Percentiles rank a stretch among this genome's conserved stretches.
Evolutionary conservation across 2,888 invertebrate species (phyloP).

Genomic region (Sarcophaga carnaria): DNA sequence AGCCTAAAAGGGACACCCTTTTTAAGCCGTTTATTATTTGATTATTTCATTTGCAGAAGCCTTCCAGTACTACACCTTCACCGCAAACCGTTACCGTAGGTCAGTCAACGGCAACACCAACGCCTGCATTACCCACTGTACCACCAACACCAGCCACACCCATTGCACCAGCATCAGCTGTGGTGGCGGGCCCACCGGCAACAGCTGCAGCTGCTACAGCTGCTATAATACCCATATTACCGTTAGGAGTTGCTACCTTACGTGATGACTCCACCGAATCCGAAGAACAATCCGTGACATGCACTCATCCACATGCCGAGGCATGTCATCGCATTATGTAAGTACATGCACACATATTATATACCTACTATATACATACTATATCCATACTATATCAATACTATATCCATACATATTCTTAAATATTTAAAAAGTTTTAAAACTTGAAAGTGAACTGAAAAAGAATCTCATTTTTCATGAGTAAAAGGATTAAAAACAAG

Average conservation of each 20-base stretch:
- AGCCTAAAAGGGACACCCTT: too few species aligned
- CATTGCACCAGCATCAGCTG: constrained; percentile 77
- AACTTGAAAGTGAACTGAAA: background rate
- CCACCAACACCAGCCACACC: constrained; percentile 78
- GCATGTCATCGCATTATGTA: constrained; percentile 81
- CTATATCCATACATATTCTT: too few species aligned
- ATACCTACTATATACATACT: too few species aligned
- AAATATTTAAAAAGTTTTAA: too few species aligned
- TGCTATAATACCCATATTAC: constrained; percentile 82
- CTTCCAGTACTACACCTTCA: constrained; percentile 81
- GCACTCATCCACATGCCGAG: constrained; percentile 81
- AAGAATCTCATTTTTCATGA: background rate
- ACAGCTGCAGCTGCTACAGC: constrained; percentile 82
- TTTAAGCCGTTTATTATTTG: constrained; percentile 29
- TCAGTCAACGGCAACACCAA: constrained; percentile 75
- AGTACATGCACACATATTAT: constrained; percentile 71
- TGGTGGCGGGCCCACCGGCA: constrained; percentile 82
- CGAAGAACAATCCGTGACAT: constrained; percentile 82
- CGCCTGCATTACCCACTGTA: constrained; percentile 79
- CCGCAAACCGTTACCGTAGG: constrained; percentile 77
- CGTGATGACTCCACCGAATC: constrained; percentile 82
- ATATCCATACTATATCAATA: too few species aligned
- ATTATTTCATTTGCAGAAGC: constrained; percentile 73
- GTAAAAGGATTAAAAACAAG: background rate
- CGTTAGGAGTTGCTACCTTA: constrained; percentile 81